Evolutionary conservation across 2,113 vertebrate species (phyloP), one percentile per base, ranked within the genome.

Genomic region (Lycocorax pyrrhopterus): DNA sequence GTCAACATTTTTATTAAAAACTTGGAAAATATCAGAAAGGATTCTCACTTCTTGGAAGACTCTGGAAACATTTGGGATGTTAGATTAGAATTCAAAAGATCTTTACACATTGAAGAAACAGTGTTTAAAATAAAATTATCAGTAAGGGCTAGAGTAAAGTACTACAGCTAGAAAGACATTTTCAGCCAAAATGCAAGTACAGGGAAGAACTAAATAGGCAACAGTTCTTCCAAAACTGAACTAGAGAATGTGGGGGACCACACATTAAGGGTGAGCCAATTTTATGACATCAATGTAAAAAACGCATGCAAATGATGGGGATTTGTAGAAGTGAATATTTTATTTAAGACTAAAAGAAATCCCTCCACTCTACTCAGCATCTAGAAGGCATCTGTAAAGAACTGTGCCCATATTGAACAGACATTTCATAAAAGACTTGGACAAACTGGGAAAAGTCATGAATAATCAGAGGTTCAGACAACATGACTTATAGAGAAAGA

Each of bases 1-100:
- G 21, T 92, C 63, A 90, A 88, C 46, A 59, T 62, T 83, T 92
- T 76, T 80, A 71, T 88, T 88, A 91, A 90, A 79, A 90, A 62
- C 53, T 76, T 83, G n/a, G 59, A 83, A 83, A 86, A 88, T 19
- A 35, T 46, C 75, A 62, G 78, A 76, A 83, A 51, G 60, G n/a
- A 80, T 88, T 92, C 63, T 93, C n/a, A 62, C 41, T 85, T 85
- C 49, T 93, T 93, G 72, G 67, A 87, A 85, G 78, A 91, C 1
- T 1, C n/a, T 76, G 67, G 47, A 81, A 89, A 74, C 47, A 35
- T 64, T 72, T 83, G n/a, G 10, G 67, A 92, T 19, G n/a, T 17
- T 79, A 72, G 49, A 46, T 32, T n/a, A 49, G 26, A 80, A 85
- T 76, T 95, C 53, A 55, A 37, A 80, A 80, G 7, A 43, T 71